Evolutionary conservation across 2,797 vertebrate species (phyloP), one percentile per base, ranked within the genome.

Genomic region (Lutra lutra): DNA sequence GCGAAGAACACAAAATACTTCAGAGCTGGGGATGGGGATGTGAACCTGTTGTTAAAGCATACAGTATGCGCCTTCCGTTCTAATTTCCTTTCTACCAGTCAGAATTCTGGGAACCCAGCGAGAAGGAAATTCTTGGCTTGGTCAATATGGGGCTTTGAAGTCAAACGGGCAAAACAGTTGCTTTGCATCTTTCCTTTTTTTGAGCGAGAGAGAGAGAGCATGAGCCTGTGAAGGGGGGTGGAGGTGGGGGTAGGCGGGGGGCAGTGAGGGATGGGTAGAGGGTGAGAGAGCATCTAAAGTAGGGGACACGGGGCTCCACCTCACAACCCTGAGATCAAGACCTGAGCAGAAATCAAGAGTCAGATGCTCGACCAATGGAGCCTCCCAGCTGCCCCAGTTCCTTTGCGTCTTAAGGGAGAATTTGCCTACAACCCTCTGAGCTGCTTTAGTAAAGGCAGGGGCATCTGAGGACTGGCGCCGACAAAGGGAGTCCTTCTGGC

Each of bases 61-160:
- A 13, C 5, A 72, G 54, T 54, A 6, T 54, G 21, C 29, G 23
- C n/a, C 93, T 95, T 91, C 21, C 29, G 58, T 38, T 89, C 82
- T 56, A 58, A 87, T 40, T 89, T 89, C 80, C 70, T 66, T 80
- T 58, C 72, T 46, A 73, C 38, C 18, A 66, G 58, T 51, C 87
- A 58, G 70, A 93, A 77, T 82, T 56, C 92, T 93, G 79, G 91
- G 64, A 91, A 91, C 78, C 83, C 79, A 89, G 73, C n/a, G 73
- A 91, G 62, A 82, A 92, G 62, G 43, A 80, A 90, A 85, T 89
- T 91, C 86, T 92, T 80, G 70, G 68, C 79, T 68, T 72, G 93
- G 78, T 88, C 88, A 94, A 32, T 73, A 62, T 0, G 64, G 62
- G 32, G 46, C 35, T 93, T 78, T 86, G 79, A 97, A 86, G 73